A percentile compares a stretch with the other conserved stretches of the same genome.
Evolutionary conservation across 2,113 vertebrate species (phyloP).

Genomic region (Alligator sinensis): DNA sequence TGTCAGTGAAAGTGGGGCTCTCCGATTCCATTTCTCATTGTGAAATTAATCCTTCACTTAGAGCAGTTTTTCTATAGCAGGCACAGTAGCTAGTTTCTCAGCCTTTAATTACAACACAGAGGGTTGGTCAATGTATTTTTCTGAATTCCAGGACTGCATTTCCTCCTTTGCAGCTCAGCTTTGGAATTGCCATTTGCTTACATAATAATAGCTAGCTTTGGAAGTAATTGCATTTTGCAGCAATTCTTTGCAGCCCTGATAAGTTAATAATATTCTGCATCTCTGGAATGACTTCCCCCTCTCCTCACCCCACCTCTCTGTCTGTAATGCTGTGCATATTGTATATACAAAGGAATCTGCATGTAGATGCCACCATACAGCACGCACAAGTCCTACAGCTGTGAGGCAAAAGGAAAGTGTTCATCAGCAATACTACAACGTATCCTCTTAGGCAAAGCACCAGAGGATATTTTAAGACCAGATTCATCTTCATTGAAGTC

Average conservation of each 20-base stretch:
- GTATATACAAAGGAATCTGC: rapidly evolving
- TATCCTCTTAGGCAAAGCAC: neutral
- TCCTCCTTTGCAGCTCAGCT: neutral
- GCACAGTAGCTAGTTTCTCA: neutral
- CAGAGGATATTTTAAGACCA: neutral
- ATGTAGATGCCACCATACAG: rapidly evolving
- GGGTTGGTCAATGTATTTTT: neutral
- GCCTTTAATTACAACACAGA: neutral
- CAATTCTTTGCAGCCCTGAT: neutral
- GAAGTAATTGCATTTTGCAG: neutral
- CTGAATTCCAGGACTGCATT: neutral
- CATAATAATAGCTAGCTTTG: neutral
- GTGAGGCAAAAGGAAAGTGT: neutral
- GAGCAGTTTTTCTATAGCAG: neutral
- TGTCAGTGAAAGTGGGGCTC: neutral
- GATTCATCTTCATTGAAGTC: neutral
- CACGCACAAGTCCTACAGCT: neutral
- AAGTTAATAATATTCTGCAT: rapidly evolving
- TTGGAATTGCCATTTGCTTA: neutral
- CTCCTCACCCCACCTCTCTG: neutral
- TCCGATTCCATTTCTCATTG: neutral
- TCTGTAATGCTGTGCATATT: rapidly evolving
- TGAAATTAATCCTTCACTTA: neutral
- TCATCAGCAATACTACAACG: neutral
- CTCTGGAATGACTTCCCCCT: neutral